Evolutionary conservation across 1,140 invertebrate genomes (phyloP).

Genomic region (Diprion similis): DNA sequence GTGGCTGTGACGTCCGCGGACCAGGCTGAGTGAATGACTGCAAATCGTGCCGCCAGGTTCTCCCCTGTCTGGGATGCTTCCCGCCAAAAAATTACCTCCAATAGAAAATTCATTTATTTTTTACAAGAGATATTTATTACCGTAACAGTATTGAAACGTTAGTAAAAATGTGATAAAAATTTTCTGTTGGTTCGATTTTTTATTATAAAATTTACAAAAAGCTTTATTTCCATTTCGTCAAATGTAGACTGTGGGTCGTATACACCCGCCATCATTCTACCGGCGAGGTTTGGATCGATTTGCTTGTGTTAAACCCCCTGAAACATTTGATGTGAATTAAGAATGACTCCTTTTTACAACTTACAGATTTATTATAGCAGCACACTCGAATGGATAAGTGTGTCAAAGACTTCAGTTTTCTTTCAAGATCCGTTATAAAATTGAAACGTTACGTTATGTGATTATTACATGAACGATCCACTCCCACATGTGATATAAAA

Average conservation of each 20-base stretch:
- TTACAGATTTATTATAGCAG: no score
- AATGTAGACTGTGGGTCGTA: neutral
- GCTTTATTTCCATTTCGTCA: neutral
- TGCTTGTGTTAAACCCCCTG: neutral
- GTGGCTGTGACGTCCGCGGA: slow-evolving; percentile 6
- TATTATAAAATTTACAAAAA: slow-evolving; percentile 2
- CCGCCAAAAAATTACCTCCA: slow-evolving; percentile 1
- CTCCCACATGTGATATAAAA: no score
- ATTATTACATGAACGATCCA: no score
- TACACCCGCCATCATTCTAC: neutral
- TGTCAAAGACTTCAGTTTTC: no score
- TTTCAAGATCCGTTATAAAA: no score
- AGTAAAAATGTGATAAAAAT: slow-evolving; percentile 6
- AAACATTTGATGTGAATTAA: neutral
- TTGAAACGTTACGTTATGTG: no score
- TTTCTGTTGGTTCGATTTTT: neutral
- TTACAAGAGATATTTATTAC: neutral
- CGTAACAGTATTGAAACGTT: neutral
- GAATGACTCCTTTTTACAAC: neutral
- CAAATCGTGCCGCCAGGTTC: neutral
- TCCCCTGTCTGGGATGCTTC: slow-evolving; percentile 4
- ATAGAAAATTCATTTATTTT: slow-evolving; percentile 4
- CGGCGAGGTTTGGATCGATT: neutral
- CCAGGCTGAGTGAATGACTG: slow-evolving; percentile 4
- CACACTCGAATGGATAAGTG: no score